Evolutionary conservation across 2,797 vertebrate genomes (phyloP).

Genomic region (Antennarius maculatus): DNA sequence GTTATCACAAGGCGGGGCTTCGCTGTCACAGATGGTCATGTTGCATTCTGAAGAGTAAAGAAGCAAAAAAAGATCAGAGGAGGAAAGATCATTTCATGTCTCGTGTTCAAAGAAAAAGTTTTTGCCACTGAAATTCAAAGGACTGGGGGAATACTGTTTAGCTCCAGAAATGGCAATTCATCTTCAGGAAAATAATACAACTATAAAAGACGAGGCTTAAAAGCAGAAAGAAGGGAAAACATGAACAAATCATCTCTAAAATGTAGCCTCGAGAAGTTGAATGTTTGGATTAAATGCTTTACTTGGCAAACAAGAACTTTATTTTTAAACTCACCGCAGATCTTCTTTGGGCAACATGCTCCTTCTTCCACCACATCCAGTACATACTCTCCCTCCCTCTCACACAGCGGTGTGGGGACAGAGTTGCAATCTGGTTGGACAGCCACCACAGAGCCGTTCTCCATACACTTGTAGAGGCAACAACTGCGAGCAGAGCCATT

Average conservation of each 20-base stretch:
- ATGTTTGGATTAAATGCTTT: neutral
- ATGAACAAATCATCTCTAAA: neutral
- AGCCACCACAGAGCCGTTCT: conserved; percentile 90
- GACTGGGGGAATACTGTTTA: neutral
- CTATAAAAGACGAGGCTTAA: neutral
- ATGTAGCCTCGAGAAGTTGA: neutral
- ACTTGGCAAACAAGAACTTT: neutral
- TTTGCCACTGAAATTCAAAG: neutral
- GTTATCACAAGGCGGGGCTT: conserved; percentile 85
- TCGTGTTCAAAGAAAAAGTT: neutral
- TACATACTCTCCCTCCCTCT: conserved; percentile 91
- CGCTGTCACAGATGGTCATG: conserved; percentile 87
- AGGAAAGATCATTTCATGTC: neutral
- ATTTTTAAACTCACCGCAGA: conserved; percentile 86
- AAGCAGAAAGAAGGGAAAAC: neutral
- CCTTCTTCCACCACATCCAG: conserved; percentile 86
- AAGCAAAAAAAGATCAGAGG: neutral
- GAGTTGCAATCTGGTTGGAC: conserved; percentile 89
- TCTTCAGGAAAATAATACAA: neutral
- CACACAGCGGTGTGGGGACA: conserved; percentile 83
- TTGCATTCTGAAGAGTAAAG: conserved; percentile 88
- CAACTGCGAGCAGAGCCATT: conserved; percentile 89
- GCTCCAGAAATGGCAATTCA: neutral
- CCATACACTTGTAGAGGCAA: conserved; percentile 90
- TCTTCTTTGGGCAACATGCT: conserved; percentile 91